Percentiles rank a stretch among this genome's conserved stretches.
phyloP scores from a whole-genome alignment of 2,797 vertebrate species.

The Myripristis murdjan region DNA sequence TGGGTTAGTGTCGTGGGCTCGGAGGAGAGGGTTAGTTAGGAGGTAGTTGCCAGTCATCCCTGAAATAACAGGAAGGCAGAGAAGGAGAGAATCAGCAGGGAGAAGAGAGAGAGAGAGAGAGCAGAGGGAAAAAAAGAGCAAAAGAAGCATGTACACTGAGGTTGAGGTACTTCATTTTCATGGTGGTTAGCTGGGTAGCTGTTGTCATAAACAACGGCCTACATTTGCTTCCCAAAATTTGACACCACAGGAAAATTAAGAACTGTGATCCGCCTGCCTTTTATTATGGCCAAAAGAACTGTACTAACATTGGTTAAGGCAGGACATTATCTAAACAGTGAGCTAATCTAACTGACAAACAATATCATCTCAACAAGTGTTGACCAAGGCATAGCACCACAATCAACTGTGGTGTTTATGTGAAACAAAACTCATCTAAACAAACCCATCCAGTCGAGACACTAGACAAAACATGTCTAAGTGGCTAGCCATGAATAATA shows the following conservation, averaged over 20 bases:
- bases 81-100: constrained; percentile 66
- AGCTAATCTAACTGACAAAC: constrained; percentile 71
- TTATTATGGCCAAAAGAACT: constrained; percentile 52
- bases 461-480: constrained; percentile 72
- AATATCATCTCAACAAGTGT: constrained; percentile 64
- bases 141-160: background rate
- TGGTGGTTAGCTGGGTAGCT: constrained; percentile 40
- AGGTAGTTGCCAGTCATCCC: constrained; percentile 99
- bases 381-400: constrained; percentile 61
- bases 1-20: constrained; percentile 99
- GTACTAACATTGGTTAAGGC: constrained; percentile 49
- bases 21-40: constrained; percentile 99
- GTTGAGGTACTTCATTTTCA: constrained; percentile 31
- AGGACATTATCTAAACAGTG: constrained; percentile 68
- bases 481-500: constrained; percentile 61
- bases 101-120: constrained; percentile 77
- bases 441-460: constrained; percentile 66
- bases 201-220: constrained; percentile 65
- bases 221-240: constrained; percentile 53
- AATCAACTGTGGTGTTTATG: constrained; percentile 71
- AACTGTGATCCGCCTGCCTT: constrained; percentile 44
- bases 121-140: constrained; percentile 27
- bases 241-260: constrained; percentile 59
- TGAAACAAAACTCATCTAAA: constrained; percentile 65
- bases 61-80: constrained; percentile 92